Evolutionary conservation across 2,113 vertebrate species (phyloP), one percentile per base, ranked within the genome.

Genomic region (Lophotis ruficrista): DNA sequence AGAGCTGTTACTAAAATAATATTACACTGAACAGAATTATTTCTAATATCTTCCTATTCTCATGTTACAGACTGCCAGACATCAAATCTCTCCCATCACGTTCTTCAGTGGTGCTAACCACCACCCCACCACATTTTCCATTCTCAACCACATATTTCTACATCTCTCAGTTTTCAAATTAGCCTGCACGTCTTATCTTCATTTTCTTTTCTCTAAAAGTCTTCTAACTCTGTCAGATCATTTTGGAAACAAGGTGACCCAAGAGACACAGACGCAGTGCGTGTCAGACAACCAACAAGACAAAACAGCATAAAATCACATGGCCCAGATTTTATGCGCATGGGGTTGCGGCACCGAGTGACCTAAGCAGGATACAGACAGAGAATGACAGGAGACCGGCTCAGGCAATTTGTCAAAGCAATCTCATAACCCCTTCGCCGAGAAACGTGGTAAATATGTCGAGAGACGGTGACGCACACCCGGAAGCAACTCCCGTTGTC

Each of bases 221-320:
- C 41, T 68, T 69, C 14, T 13, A 23, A 90, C 88, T 54, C 78
- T 37, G 19, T 37, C 78, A 68, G 72, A 56, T 50, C 43, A 6
- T 65, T 91, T 87, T n/a, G 33, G 77, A 87, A 70, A 79, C 57
- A 54, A 89, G 61, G 80, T 87, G 87, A 94, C 92, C 60, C 12
- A 27, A 17, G 14, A n/a, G 60, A 33, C 51, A 22, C 1, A 4
- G 33, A 62, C 50, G 6, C 28, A 68, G 23, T 4, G 23, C 0
- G 1, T 47, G 75, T 47, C 65, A 77, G 35, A 3, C 66, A 72
- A 41, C 21, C 33, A 62, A 35, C 0, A 11, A 35, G 77, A 38
- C 77, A 53, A 50, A 87, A 20, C 12, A n/a, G 45, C 60, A 38
- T 14, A 35, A 54, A 79, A 62, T 2, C 27, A 37, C 5, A 15